These are phyloP conservation scores for Pandemis cinnamomeana DNA, from an alignment of 2,888 invertebrate species.

Conservation along the genomic window DNA sequence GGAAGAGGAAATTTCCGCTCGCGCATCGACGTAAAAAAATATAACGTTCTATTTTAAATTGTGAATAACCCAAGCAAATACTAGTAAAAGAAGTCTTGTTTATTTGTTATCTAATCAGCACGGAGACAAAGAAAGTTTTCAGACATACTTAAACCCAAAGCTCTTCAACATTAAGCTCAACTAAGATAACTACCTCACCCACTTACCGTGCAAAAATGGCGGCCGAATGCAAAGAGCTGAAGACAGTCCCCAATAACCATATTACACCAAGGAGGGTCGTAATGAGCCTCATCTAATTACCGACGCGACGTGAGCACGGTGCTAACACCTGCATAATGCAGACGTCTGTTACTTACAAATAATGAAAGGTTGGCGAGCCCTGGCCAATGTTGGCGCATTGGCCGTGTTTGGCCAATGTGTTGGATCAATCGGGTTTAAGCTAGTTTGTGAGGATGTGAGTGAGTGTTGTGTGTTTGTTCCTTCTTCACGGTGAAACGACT, in stretches of 20 bases:
- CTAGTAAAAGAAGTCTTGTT: background rate
- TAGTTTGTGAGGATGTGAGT: background rate
- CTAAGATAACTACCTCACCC: conserved; percentile 21
- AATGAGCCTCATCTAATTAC: conserved; percentile 68
- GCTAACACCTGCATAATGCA: conserved; percentile 62
- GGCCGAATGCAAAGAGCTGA: conserved; percentile 40
- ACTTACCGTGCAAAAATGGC: conserved; percentile 31
- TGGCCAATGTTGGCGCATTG: conserved; percentile 35
- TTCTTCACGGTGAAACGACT: too few relatives aligned
- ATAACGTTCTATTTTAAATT: too few relatives aligned
- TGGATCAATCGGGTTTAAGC: background rate
- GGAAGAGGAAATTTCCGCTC: too few relatives aligned
- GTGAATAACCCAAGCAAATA: background rate
- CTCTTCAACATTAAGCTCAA: conserved; percentile 21
- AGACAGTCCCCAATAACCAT: conserved; percentile 49
- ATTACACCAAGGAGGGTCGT: conserved; percentile 45
- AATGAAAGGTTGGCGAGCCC: conserved; percentile 37
- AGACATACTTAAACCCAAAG: conserved; percentile 5
- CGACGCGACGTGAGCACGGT: conserved; percentile 58
- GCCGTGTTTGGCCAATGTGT: conserved; percentile 9
- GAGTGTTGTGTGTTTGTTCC: too few relatives aligned
- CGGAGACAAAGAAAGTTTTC: background rate
- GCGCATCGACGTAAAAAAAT: too few relatives aligned
- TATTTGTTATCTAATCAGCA: background rate
- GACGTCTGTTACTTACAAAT: conserved; percentile 37